Percentiles rank a stretch among this genome's conserved stretches.
Evolutionary conservation across 2,888 invertebrate genomes (phyloP).

Genomic region (Apamea anceps): DNA sequence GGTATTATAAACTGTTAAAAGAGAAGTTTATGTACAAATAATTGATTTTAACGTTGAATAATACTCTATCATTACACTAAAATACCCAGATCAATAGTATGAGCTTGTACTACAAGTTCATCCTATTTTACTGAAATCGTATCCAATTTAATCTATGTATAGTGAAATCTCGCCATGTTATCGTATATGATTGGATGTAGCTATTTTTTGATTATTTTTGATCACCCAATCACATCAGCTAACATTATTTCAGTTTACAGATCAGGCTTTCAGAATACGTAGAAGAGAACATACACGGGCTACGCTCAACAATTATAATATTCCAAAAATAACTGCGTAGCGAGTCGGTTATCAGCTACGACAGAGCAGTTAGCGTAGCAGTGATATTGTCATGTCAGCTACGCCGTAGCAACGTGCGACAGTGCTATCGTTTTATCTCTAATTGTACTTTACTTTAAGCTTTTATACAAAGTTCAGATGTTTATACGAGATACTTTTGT

Average conservation of each 20-base stretch:
- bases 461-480: not conserved
- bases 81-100: not conserved
- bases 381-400: not conserved
- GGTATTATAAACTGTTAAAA: not conserved
- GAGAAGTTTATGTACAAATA: not conserved
- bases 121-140: not conserved
- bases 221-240: not conserved
- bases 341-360: not conserved
- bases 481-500: not conserved
- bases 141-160: not conserved
- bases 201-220: not conserved
- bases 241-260: not conserved
- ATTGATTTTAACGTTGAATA: not conserved
- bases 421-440: conserved; percentile 6
- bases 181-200: not conserved
- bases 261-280: not conserved
- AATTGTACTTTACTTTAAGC: not conserved
- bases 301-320: not conserved
- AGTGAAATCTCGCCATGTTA: not conserved
- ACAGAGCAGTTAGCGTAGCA: not conserved
- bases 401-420: conserved; percentile 8
- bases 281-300: not conserved
- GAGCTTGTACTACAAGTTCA: not conserved
- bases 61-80: too few relatives aligned
- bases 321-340: not conserved